These are phyloP conservation scores for Phengaris arion DNA, from an alignment of 2,888 invertebrate species.

Conservation along the genomic window DNA sequence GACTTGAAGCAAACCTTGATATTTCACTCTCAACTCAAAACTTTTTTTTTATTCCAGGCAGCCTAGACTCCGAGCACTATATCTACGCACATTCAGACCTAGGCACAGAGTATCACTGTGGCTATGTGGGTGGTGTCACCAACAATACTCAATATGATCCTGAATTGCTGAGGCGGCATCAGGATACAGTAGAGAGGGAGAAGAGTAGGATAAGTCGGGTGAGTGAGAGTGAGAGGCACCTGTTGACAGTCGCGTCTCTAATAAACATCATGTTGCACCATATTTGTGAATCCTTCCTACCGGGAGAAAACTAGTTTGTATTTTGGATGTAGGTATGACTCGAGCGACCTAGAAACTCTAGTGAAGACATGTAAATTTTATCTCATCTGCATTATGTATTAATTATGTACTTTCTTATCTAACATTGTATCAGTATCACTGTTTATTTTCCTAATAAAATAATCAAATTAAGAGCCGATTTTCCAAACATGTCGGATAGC, in stretches of 20 bases:
- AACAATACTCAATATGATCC: slow-evolving; percentile 80
- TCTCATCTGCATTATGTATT: too few relatives aligned
- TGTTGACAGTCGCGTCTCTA: neutral
- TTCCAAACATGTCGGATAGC: too few relatives aligned
- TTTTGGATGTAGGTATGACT: neutral
- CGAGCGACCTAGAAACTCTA: too few relatives aligned
- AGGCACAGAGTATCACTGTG: slow-evolving; percentile 78
- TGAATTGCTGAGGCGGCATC: slow-evolving; percentile 53
- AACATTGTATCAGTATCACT: too few relatives aligned
- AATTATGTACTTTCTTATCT: too few relatives aligned
- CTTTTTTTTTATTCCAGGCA: slow-evolving; percentile 48
- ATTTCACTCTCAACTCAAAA: neutral
- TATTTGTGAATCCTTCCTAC: too few relatives aligned
- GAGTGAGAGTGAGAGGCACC: slow-evolving; percentile 48
- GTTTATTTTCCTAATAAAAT: too few relatives aligned
- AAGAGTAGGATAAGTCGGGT: slow-evolving; percentile 83
- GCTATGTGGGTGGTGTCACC: slow-evolving; percentile 76
- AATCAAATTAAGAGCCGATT: too few relatives aligned
- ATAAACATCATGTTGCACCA: too few relatives aligned
- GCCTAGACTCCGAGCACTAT: slow-evolving; percentile 78
- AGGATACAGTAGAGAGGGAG: slow-evolving; percentile 61
- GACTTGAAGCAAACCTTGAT: neutral
- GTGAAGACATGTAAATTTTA: too few relatives aligned
- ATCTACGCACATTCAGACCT: slow-evolving; percentile 84
- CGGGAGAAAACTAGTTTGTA: too few relatives aligned